A percentile compares a stretch with the other conserved stretches of the same genome.
phyloP scores from a whole-genome alignment of 30 jellyfish, hydroid and myxozoan species.

The Sanderia malayensis region DNA sequence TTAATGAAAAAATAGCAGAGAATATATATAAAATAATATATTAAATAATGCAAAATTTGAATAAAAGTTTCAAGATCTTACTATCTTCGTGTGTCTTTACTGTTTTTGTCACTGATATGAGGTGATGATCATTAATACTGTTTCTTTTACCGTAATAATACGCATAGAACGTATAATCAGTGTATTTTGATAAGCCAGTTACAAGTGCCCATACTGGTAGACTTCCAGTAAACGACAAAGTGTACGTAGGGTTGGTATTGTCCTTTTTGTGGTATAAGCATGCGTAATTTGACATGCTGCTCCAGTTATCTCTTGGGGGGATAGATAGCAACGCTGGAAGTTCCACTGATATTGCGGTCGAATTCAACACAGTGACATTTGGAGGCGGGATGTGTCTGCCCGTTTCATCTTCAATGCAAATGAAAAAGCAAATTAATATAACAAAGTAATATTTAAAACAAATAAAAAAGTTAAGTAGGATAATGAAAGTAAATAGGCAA shows the following conservation, averaged over 20 bases:
- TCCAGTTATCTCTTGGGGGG: conserved; percentile 40
- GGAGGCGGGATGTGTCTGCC: neutral
- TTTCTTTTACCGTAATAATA: conserved; percentile 27
- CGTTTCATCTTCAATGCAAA: neutral
- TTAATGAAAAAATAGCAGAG: too few relatives aligned
- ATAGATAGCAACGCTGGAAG: conserved; percentile 3
- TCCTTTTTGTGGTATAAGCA: neutral
- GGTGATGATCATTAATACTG: conserved; percentile 23
- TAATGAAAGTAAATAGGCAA: too few relatives aligned
- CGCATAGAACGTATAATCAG: conserved; percentile 30
- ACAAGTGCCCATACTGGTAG: conserved; percentile 7
- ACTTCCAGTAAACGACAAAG: conserved; percentile 23
- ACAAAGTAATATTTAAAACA: neutral
- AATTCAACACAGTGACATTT: conserved; percentile 1
- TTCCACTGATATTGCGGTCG: conserved; percentile 24
- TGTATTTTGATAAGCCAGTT: conserved; percentile 20
- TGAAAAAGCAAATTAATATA: neutral
- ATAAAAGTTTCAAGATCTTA: neutral
- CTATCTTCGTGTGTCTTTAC: neutral
- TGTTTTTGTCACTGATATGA: neutral
- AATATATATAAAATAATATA: too few relatives aligned
- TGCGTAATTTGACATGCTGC: neutral
- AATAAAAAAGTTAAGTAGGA: too few relatives aligned
- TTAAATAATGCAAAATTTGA: neutral
- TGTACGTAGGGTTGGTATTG: neutral